These are phyloP conservation scores for Drosophila tani DNA, from an alignment of 1,140 invertebrate species.

Conservation along the genomic window DNA sequence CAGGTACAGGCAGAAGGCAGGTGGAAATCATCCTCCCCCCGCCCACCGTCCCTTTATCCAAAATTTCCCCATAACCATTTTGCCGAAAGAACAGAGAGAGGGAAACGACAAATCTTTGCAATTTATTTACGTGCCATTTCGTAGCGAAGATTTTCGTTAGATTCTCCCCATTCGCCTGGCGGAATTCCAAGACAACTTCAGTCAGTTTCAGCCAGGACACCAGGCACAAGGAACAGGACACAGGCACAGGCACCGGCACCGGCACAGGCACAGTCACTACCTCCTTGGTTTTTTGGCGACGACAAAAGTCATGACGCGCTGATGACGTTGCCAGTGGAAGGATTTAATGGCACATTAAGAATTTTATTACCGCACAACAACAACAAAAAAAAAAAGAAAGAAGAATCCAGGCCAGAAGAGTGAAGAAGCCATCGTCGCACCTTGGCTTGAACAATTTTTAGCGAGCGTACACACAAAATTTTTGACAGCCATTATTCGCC, in stretches of 20 bases:
- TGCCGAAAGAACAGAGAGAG: constrained; percentile 15
- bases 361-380: constrained; percentile 79
- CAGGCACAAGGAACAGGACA: background rate
- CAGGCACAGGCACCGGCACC: background rate
- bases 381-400: constrained; percentile 16
- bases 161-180: constrained; percentile 76
- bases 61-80: constrained; percentile 21
- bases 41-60: background rate
- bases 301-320: constrained; percentile 81
- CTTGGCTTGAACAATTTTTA: constrained; percentile 75
- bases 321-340: constrained; percentile 81
- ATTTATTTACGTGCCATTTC: constrained; percentile 84
- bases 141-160: constrained; percentile 80
- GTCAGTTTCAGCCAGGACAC: constrained; percentile 17
- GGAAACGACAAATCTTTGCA: constrained; percentile 80
- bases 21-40: constrained; percentile 23
- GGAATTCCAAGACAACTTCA: constrained; percentile 72
- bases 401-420: background rate
- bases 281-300: constrained; percentile 54
- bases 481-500: constrained; percentile 66
- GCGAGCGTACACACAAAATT: constrained; percentile 75
- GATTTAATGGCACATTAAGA: constrained; percentile 83
- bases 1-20: constrained; percentile 55
- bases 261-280: constrained; percentile 8
- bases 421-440: constrained; percentile 63